Evolutionary conservation across 1,140 invertebrate species (phyloP).

Genomic region (Anagrus nilaparvatae): DNA sequence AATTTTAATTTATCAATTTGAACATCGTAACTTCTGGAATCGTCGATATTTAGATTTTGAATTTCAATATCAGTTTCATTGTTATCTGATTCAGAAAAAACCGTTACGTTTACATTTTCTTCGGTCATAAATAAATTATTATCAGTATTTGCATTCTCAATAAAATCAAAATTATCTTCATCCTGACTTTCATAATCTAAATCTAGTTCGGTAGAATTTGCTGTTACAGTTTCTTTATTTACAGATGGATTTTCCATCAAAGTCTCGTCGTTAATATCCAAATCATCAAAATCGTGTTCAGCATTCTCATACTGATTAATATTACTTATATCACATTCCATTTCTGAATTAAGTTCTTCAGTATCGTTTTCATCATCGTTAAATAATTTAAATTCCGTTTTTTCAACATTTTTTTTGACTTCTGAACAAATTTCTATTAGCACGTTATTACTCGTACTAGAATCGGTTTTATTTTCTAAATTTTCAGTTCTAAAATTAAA

Average conservation of each 20-base stretch:
- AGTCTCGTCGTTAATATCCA: too few relatives aligned
- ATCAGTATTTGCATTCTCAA: too few relatives aligned
- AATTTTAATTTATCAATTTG: too few relatives aligned
- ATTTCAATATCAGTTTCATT: background rate
- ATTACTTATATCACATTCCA: background rate
- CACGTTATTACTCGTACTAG: background rate
- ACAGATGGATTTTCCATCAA: too few relatives aligned
- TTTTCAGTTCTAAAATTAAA: background rate
- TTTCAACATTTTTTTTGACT: conserved; percentile 5
- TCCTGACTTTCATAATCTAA: background rate
- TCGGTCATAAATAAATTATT: too few relatives aligned
- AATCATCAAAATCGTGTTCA: background rate
- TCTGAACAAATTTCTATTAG: background rate
- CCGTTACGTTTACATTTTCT: background rate
- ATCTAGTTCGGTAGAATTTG: too few relatives aligned
- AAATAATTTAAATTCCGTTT: conserved; percentile 1
- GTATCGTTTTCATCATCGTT: conserved; percentile 1
- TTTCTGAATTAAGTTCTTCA: background rate
- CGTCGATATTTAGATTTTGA: background rate
- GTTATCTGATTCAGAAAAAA: background rate
- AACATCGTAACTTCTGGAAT: background rate
- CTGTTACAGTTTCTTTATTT: too few relatives aligned
- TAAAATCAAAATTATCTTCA: background rate
- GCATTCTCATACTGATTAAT: background rate
- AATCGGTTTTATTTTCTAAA: background rate